A percentile compares a stretch with the other conserved stretches of the same genome.
Conservation (phyloP, 2,113 vertebrate genomes). For the Columba janthina region DNA sequence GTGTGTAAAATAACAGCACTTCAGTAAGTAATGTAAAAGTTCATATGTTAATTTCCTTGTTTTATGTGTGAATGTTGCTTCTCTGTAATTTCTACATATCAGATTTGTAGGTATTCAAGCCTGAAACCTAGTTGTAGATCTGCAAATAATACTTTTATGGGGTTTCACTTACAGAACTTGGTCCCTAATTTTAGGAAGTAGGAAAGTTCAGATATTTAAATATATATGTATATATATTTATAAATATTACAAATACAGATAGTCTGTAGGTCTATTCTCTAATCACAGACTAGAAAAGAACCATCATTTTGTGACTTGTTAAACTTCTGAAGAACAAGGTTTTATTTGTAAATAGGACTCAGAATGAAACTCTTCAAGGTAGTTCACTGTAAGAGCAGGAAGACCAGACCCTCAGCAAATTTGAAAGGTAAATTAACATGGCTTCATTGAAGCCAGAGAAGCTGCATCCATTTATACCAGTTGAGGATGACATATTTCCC, state of each 20-base stretch:
- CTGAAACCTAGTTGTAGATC: neutral
- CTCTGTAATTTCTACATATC: neutral
- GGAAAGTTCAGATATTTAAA: neutral
- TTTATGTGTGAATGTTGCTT: neutral
- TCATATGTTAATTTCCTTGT: neutral
- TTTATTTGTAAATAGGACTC: neutral
- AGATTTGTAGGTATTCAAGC: neutral
- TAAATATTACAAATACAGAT: neutral
- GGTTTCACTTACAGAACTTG: neutral
- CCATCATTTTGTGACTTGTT: neutral
- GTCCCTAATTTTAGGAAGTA: neutral
- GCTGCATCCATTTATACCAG: constrained; percentile 1
- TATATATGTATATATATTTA: neutral
- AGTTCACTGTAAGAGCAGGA: neutral
- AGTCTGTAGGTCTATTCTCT: neutral
- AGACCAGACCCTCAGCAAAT: neutral
- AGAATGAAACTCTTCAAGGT: neutral
- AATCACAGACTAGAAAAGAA: neutral
- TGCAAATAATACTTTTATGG: neutral
- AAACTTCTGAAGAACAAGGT: neutral
- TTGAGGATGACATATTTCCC: neutral
- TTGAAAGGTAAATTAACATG: neutral
- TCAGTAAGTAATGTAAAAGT: neutral
- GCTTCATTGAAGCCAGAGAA: neutral
- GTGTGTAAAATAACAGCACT: neutral